Percentiles rank a stretch among this genome's conserved stretches.
Conservation (phyloP, 2,113 vertebrate species). For the Pseudopodoces humilis region DNA sequence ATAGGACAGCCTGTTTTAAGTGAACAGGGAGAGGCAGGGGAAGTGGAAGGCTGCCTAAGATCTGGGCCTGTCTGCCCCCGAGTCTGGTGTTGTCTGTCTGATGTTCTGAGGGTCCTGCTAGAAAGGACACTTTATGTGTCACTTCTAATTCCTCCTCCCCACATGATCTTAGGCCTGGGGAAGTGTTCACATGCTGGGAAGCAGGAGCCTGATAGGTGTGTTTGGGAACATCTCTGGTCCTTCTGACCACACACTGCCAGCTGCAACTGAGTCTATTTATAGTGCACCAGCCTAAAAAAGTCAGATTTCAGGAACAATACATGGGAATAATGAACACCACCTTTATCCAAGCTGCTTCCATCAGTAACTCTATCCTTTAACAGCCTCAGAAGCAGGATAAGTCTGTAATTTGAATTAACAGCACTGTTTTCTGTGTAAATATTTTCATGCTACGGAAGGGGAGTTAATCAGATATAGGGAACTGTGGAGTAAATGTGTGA, state of each 20-base stretch:
- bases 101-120: not conserved
- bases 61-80: not conserved
- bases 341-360: not conserved
- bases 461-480: not conserved
- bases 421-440: not conserved
- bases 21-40: not conserved
- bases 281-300: not conserved
- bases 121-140: not conserved
- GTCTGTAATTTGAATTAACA: not conserved
- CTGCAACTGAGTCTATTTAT: not conserved
- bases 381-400: not conserved
- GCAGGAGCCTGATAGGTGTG: not conserved
- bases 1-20: not conserved
- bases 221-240: not conserved
- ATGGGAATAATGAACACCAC: not conserved
- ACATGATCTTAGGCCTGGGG: not conserved
- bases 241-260: not conserved
- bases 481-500: not conserved
- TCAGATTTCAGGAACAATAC: not conserved
- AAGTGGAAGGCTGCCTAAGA: not conserved
- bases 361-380: not conserved
- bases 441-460: not conserved
- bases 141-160: not conserved
- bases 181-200: not conserved
- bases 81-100: not conserved